Percentiles rank a stretch among this genome's conserved stretches.
Conservation (phyloP, 1,140 invertebrate genomes). For the Drosophila pectinifera region DNA sequence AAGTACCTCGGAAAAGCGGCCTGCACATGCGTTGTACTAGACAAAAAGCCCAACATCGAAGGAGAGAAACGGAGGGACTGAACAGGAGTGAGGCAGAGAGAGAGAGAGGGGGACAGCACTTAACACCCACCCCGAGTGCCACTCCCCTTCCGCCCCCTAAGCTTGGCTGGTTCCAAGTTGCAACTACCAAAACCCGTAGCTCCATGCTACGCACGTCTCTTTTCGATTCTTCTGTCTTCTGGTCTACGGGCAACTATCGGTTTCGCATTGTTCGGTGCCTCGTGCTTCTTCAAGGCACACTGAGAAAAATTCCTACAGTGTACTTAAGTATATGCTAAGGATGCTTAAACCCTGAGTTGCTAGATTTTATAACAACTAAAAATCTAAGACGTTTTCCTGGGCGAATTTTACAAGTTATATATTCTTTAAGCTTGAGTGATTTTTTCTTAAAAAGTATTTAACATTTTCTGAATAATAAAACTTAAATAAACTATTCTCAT, state of each 20-base stretch:
- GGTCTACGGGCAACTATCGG: constrained; percentile 45
- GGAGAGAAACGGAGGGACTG: constrained; percentile 6
- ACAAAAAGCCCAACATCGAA: too few species aligned
- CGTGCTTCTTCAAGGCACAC: constrained; percentile 43
- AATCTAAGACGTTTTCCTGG: too few species aligned
- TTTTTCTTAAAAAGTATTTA: too few species aligned
- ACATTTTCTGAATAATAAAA: too few species aligned
- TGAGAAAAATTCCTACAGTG: not conserved
- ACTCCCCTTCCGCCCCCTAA: constrained; percentile 12
- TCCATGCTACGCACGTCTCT: constrained; percentile 42
- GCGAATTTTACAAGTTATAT: too few species aligned
- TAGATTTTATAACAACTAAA: not conserved
- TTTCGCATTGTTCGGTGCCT: constrained; percentile 59
- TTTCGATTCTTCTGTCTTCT: constrained; percentile 48
- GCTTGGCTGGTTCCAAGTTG: constrained; percentile 16
- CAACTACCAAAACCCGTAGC: constrained; percentile 13
- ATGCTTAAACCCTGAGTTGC: too few species aligned
- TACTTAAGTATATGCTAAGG: too few species aligned
- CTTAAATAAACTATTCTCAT: too few species aligned
- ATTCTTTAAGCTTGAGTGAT: too few species aligned
- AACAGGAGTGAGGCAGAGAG: not conserved
- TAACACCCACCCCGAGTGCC: constrained; percentile 48
- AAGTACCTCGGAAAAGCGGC: constrained; percentile 70
- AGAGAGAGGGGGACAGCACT: constrained; percentile 30
- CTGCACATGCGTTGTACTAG: constrained; percentile 62